Conservation (phyloP, 2,113 vertebrate species). For the Microcebus murinus region DNA sequence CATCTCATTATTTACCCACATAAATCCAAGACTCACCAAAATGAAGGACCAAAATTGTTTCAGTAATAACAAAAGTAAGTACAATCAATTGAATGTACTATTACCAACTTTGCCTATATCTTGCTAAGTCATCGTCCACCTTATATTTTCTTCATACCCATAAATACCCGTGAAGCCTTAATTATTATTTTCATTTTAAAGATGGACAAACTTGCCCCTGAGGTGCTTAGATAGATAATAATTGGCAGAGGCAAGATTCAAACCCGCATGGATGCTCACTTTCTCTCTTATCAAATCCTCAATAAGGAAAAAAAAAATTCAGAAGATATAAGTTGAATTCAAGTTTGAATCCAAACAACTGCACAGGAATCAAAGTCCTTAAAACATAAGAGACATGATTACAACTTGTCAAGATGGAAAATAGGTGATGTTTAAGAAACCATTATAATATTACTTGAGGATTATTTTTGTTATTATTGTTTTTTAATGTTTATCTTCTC, state of each 20-base stretch:
- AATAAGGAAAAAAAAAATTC: background rate
- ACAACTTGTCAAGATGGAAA: background rate
- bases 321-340: background rate
- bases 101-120: background rate
- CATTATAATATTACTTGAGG: background rate
- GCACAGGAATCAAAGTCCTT: background rate
- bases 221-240: background rate
- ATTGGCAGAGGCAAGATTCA: background rate
- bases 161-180: background rate
- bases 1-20: background rate
- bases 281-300: background rate
- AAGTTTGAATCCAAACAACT: background rate
- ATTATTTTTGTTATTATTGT: background rate
- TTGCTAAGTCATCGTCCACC: background rate
- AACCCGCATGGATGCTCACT: background rate
- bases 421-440: background rate
- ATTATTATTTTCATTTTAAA: background rate
- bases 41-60: background rate
- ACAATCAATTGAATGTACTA: background rate
- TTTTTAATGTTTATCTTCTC: background rate
- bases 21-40: background rate
- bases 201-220: background rate
- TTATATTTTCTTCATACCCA: background rate
- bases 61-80: background rate
- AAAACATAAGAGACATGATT: background rate